Conservation (phyloP, 1,140 invertebrate genomes). For the Ylistrum balloti region DNA sequence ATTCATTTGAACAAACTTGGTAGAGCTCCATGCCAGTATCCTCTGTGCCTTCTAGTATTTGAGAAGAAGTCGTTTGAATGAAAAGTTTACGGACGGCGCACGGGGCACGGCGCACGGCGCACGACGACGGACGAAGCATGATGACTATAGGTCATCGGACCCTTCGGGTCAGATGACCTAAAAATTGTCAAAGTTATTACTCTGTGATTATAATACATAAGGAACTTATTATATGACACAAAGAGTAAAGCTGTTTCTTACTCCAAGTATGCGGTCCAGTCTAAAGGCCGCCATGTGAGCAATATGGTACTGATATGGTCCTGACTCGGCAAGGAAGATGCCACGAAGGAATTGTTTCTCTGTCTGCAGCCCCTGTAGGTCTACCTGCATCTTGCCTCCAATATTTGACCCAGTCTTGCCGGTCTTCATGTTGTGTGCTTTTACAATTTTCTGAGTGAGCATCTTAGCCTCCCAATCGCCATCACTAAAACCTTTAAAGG, state of each 20-base stretch:
- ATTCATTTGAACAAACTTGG: no score
- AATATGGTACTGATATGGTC: slow-evolving; percentile 69
- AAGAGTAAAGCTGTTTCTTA: slow-evolving; percentile 59
- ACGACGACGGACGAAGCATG: no score
- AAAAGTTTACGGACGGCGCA: no score
- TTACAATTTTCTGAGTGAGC: slow-evolving; percentile 57
- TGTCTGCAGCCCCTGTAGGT: slow-evolving; percentile 50
- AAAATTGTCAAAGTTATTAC: no score
- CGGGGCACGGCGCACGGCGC: no score
- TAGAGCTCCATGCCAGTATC: no score
- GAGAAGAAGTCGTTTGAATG: no score
- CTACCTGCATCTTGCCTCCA: slow-evolving; percentile 68
- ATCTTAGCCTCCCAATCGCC: slow-evolving; percentile 70
- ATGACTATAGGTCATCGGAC: no score
- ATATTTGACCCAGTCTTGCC: slow-evolving; percentile 50
- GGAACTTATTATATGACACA: not conserved
- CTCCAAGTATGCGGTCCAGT: slow-evolving; percentile 76
- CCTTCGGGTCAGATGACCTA: no score
- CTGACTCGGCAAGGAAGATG: slow-evolving; percentile 71
- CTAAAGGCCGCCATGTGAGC: slow-evolving; percentile 70
- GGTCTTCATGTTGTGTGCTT: slow-evolving; percentile 52
- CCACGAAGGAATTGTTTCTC: slow-evolving; percentile 61
- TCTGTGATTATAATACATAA: no score
- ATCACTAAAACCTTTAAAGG: slow-evolving; percentile 68
- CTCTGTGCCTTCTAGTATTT: no score